Conservation (phyloP, 2,113 vertebrate species). For the Ammodramus savannarum region DNA sequence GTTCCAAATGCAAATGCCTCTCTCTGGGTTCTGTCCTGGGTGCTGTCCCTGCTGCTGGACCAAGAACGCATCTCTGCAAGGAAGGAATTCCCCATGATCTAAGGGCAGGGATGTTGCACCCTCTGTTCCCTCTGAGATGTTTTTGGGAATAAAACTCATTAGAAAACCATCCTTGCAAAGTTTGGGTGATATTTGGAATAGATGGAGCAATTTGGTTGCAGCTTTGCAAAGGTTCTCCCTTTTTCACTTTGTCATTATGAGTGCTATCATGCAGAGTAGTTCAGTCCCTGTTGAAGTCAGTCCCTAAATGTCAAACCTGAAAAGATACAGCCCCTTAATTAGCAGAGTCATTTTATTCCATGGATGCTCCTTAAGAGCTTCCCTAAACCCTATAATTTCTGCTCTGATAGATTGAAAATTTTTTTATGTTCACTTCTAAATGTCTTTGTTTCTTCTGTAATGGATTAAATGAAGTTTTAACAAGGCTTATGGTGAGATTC, state of each 20-base stretch:
- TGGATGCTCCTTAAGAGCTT: slow-evolving; percentile 25
- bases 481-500: slow-evolving; percentile 73
- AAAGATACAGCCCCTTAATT: slow-evolving; percentile 43
- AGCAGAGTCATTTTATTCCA: slow-evolving; percentile 18
- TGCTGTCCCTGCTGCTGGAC: not conserved
- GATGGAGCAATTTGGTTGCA: not conserved
- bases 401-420: slow-evolving; percentile 64
- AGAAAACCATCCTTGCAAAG: not conserved
- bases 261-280: not conserved
- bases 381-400: slow-evolving; percentile 64
- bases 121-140: not conserved
- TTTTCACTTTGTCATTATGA: slow-evolving; percentile 22
- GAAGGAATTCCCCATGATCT: not conserved
- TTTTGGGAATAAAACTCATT: not conserved
- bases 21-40: not conserved
- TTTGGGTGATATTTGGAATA: not conserved
- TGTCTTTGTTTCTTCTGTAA: slow-evolving; percentile 71
- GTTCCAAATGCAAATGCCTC: not conserved
- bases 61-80: not conserved
- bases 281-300: slow-evolving; percentile 6
- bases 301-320: slow-evolving; percentile 40
- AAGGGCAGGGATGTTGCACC: not conserved
- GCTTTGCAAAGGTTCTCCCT: slow-evolving; percentile 11
- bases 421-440: slow-evolving; percentile 65
- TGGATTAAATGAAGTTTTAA: slow-evolving; percentile 76